Percentiles rank a stretch among this genome's conserved stretches.
phyloP scores from a whole-genome alignment of 2,888 invertebrate species.

The Eucriotettix oculatus region DNA sequence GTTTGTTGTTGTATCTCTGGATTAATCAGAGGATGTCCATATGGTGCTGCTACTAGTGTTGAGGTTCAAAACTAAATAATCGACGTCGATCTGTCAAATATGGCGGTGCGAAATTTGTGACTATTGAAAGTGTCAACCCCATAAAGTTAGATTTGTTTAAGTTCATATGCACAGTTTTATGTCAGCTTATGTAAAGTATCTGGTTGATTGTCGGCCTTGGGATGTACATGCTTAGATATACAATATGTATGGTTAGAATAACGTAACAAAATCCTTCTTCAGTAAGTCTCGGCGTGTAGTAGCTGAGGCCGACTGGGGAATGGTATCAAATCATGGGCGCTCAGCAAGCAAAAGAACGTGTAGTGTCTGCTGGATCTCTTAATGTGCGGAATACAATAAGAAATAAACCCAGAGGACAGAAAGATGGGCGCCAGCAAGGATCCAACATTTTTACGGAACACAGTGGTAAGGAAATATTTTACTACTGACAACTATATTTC shows the following conservation, averaged over 20 bases:
- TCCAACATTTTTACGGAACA: slow-evolving; percentile 90
- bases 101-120: slow-evolving; percentile 24
- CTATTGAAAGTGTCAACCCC: slow-evolving; percentile 9
- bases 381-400: slow-evolving; percentile 21
- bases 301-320: slow-evolving; percentile 18
- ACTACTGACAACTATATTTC: no score
- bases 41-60: slow-evolving; percentile 11
- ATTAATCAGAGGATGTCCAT: neutral
- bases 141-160: slow-evolving; percentile 12
- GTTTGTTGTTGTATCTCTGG: neutral
- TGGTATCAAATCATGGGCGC: slow-evolving; percentile 59
- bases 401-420: slow-evolving; percentile 55
- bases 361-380: slow-evolving; percentile 45
- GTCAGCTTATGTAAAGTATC: neutral
- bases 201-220: neutral
- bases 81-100: slow-evolving; percentile 37
- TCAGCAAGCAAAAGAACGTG: slow-evolving; percentile 84
- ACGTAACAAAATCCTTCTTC: slow-evolving; percentile 18
- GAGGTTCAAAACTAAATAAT: slow-evolving; percentile 29
- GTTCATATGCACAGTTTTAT: neutral
- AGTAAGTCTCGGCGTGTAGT: slow-evolving; percentile 22
- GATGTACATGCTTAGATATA: neutral
- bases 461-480: slow-evolving; percentile 52
- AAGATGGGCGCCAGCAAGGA: slow-evolving; percentile 70
- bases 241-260: slow-evolving; percentile 9